Conservation (phyloP, 2,113 vertebrate genomes). For the Echinops telfairi region DNA sequence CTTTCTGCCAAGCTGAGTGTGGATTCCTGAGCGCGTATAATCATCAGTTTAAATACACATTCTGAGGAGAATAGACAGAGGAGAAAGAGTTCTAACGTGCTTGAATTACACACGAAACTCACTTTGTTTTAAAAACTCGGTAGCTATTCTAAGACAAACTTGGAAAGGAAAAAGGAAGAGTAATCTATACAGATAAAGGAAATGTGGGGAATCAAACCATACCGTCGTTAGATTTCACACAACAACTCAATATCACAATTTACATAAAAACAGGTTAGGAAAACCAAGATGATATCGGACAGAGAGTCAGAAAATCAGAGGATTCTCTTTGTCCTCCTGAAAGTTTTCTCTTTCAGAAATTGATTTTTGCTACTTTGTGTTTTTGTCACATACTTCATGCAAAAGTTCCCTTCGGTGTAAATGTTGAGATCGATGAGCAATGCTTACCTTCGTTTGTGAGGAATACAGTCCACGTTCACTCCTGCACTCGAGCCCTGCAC, state of each 20-base stretch:
- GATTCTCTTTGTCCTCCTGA: slow-evolving; percentile 32
- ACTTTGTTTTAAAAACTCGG: slow-evolving; percentile 8
- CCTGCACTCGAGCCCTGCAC: slow-evolving; percentile 63
- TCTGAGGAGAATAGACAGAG: slow-evolving; percentile 2
- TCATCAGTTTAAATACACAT: slow-evolving; percentile 50
- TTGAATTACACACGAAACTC: slow-evolving; percentile 3
- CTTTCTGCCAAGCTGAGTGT: background rate
- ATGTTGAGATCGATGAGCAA: slow-evolving; percentile 26
- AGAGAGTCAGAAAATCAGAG: slow-evolving; percentile 47
- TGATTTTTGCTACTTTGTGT: slow-evolving; percentile 52
- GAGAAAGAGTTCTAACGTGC: background rate
- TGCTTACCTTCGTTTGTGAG: slow-evolving; percentile 80
- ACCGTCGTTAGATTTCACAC: slow-evolving; percentile 31
- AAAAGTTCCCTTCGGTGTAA: slow-evolving; percentile 60
- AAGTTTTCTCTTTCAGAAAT: slow-evolving; percentile 24
- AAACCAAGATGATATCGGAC: background rate
- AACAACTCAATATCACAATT: background rate
- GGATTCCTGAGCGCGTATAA: slow-evolving; percentile 21
- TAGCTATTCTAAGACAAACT: slow-evolving; percentile 45
- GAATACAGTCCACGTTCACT: slow-evolving; percentile 67
- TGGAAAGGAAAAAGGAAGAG: slow-evolving; percentile 31
- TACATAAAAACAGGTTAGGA: slow-evolving; percentile 50
- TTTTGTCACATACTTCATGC: slow-evolving; percentile 53
- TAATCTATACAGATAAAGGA: slow-evolving; percentile 39
- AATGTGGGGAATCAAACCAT: background rate